Percentiles rank a stretch among this genome's conserved stretches.
phyloP scores from a whole-genome alignment of 2,797 vertebrate genomes.

The Coluber constrictor region DNA sequence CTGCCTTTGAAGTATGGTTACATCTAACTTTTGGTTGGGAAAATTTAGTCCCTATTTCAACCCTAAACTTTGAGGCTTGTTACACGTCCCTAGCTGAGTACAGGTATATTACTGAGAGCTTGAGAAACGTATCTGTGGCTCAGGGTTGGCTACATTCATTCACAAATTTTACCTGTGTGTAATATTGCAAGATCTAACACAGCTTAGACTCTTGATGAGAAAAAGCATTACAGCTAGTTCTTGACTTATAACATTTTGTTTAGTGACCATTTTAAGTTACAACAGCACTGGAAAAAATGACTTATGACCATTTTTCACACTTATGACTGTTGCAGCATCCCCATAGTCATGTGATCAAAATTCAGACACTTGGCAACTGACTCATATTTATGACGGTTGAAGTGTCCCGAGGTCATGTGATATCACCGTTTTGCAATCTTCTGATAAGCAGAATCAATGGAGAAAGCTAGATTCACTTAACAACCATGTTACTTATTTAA shows the following conservation, averaged over 20 bases:
- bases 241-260: neutral
- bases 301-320: neutral
- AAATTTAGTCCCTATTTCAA: neutral
- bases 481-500: neutral
- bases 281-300: neutral
- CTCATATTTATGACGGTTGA: neutral
- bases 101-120: neutral
- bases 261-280: neutral
- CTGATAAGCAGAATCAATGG: neutral
- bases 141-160: neutral
- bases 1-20: neutral
- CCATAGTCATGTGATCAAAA: neutral
- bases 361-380: neutral
- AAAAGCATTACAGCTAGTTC: neutral
- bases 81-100: neutral
- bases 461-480: neutral
- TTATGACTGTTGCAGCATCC: neutral
- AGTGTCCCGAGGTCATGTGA: neutral
- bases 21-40: neutral
- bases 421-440: neutral
- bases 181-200: neutral
- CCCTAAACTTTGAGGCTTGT: neutral
- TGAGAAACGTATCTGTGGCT: neutral
- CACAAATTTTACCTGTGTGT: neutral
- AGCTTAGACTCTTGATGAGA: neutral